These are phyloP conservation scores for Chromis chromis DNA, from an alignment of 2,797 vertebrate species.

Conservation along the genomic window DNA sequence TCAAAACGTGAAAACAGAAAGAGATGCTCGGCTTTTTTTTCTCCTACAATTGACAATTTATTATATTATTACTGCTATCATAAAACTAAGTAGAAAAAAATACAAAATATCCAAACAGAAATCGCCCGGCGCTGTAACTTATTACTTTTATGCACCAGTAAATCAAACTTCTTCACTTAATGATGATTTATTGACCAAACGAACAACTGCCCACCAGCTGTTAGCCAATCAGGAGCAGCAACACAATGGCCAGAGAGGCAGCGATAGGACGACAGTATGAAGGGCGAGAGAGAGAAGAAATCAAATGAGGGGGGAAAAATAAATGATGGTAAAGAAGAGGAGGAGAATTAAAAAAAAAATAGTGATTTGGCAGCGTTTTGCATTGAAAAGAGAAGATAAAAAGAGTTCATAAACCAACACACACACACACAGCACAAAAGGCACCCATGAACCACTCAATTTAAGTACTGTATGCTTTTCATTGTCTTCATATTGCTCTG, in stretches of 20 bases:
- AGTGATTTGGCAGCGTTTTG: conserved; percentile 3
- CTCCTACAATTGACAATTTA: not conserved
- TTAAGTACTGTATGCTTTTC: conserved; percentile 39
- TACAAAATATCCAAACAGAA: not conserved
- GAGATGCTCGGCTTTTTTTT: not conserved
- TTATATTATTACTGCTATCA: not conserved
- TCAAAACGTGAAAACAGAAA: conserved; percentile 1
- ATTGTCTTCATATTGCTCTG: conserved; percentile 49
- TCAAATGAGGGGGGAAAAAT: not conserved
- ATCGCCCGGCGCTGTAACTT: conserved; percentile 5
- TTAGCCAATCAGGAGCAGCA: conserved; percentile 42
- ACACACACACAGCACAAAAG: conserved; percentile 19
- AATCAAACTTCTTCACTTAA: conserved; percentile 20
- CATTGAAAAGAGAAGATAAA: not conserved
- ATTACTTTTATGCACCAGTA: conserved; percentile 7
- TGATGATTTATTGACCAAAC: conserved; percentile 49
- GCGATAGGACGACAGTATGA: conserved; percentile 26
- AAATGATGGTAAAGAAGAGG: not conserved
- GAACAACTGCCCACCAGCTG: conserved; percentile 40
- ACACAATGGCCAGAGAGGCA: conserved; percentile 18
- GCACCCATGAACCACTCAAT: conserved; percentile 26
- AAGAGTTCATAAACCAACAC: conserved; percentile 27
- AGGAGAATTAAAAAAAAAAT: not conserved
- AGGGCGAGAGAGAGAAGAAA: conserved; percentile 19
- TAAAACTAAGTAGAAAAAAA: not conserved